These are phyloP conservation scores for Ahaetulla prasina DNA, from an alignment of 2,113 vertebrate species.

Conservation along the genomic window DNA sequence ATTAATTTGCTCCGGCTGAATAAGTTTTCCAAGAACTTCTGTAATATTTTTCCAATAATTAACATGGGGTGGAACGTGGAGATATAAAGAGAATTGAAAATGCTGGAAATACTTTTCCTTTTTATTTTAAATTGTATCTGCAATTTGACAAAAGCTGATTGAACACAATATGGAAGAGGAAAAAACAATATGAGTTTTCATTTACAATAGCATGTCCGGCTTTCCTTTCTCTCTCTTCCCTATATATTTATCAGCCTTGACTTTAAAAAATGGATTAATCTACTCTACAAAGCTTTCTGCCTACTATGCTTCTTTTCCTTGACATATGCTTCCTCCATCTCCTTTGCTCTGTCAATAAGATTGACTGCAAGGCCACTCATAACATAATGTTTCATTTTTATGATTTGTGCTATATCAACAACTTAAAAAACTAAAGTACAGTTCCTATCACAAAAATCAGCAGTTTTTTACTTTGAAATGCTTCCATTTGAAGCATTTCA, in stretches of 20 bases:
- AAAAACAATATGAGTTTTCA: background rate
- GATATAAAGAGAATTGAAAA: background rate
- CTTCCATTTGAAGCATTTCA: background rate
- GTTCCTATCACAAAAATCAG: background rate
- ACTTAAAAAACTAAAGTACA: background rate
- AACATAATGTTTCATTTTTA: background rate
- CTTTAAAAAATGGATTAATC: background rate
- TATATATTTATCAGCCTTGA: background rate
- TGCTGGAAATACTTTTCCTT: background rate
- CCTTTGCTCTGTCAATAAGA: background rate
- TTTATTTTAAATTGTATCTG: background rate
- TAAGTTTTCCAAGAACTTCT: background rate
- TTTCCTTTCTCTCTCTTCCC: constrained; percentile 1
- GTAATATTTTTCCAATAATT: background rate
- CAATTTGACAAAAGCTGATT: background rate
- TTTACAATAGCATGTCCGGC: background rate
- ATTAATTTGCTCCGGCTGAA: background rate
- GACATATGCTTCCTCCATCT: background rate
- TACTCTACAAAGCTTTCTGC: background rate
- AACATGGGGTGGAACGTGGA: background rate
- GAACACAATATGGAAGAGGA: background rate
- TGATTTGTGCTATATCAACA: background rate
- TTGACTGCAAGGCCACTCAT: background rate
- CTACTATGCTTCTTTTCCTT: background rate
- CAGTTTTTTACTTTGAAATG: background rate